Conservation (phyloP, 1,140 invertebrate genomes). For the Philaenus spumarius region DNA sequence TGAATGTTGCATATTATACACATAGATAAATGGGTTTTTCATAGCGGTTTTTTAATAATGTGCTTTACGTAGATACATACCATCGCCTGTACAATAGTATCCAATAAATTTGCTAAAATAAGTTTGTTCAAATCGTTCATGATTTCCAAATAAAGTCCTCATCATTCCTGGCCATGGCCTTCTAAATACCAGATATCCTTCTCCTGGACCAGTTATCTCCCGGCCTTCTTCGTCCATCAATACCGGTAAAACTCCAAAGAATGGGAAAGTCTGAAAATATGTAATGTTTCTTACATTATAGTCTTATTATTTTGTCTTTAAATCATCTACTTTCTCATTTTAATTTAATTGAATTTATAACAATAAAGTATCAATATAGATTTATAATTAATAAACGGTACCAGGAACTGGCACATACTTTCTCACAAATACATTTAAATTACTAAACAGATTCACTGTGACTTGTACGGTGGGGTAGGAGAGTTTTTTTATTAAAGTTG, state of each 20-base stretch:
- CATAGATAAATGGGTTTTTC: no score
- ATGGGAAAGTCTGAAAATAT: conserved; percentile 79
- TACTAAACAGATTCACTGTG: no score
- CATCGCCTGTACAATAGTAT: conserved; percentile 96
- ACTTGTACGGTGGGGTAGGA: no score
- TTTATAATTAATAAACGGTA: no score
- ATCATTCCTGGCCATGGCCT: conserved; percentile 97
- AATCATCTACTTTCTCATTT: background rate
- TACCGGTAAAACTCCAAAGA: conserved; percentile 89
- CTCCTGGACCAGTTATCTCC: conserved; percentile 79
- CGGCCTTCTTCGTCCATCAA: conserved; percentile 83
- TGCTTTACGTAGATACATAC: conserved; percentile 51
- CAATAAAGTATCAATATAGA: no score
- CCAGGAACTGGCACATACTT: no score
- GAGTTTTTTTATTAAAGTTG: no score
- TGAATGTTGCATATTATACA: no score
- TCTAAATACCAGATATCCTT: conserved; percentile 90
- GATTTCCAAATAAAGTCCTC: conserved; percentile 87
- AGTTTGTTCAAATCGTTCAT: conserved; percentile 86
- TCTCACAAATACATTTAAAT: no score
- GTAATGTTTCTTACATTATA: conserved; percentile 1
- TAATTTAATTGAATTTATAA: background rate
- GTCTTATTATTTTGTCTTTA: background rate
- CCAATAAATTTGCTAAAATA: conserved; percentile 96
- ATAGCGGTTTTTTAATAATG: no score